These are phyloP conservation scores for Bibio marci DNA, from an alignment of 2,888 invertebrate species.

Conservation along the genomic window DNA sequence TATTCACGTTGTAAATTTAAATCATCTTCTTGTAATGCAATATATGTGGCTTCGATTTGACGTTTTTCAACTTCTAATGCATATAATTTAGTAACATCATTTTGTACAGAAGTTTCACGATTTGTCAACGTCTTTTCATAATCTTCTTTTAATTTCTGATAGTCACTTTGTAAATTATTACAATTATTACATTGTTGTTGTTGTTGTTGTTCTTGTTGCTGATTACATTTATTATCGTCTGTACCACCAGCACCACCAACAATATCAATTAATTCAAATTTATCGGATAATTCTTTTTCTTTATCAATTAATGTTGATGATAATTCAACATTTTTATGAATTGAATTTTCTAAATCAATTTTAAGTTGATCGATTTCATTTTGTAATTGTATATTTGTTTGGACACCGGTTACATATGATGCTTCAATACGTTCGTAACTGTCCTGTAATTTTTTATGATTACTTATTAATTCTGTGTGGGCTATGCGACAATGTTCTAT, in stretches of 20 bases:
- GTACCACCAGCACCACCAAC: constrained; percentile 10
- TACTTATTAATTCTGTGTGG: constrained; percentile 12
- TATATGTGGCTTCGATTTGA: not conserved
- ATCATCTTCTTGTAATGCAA: constrained; percentile 3
- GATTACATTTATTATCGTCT: not conserved
- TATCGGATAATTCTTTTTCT: constrained; percentile 9
- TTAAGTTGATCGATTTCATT: constrained; percentile 32
- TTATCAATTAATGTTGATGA: constrained; percentile 18
- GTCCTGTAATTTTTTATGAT: constrained; percentile 16
- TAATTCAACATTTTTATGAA: constrained; percentile 16
- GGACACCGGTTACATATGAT: not conserved
- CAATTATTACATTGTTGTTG: too few species aligned
- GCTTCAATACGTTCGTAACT: not conserved
- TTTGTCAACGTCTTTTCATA: too few species aligned
- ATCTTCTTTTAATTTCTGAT: too few species aligned
- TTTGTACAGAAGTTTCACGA: too few species aligned
- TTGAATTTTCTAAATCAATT: constrained; percentile 12
- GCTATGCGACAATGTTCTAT: constrained; percentile 13
- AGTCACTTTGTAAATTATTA: too few species aligned
- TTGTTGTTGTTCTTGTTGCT: too few species aligned
- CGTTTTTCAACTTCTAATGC: constrained; percentile 1
- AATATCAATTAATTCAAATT: constrained; percentile 7
- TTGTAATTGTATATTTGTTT: constrained; percentile 30
- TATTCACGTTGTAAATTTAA: constrained; percentile 8
- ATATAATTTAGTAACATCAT: too few species aligned